These are phyloP conservation scores for Eulemur albifrons DNA, from an alignment of 2,797 vertebrate species.

Conservation along the genomic window DNA sequence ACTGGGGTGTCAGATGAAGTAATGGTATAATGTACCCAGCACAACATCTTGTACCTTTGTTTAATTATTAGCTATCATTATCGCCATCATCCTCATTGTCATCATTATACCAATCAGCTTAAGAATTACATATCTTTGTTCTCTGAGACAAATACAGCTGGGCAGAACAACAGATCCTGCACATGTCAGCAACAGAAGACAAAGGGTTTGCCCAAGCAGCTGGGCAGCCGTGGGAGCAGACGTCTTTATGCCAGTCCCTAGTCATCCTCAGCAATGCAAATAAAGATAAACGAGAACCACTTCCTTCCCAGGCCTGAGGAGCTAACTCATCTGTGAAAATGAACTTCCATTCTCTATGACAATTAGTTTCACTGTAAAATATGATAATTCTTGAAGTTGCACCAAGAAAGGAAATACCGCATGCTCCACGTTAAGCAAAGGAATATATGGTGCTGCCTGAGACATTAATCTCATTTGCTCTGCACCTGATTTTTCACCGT, in stretches of 20 bases:
- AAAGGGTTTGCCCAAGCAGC: background rate
- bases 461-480: conserved; percentile 74
- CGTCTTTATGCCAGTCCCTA: background rate
- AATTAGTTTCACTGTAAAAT: conserved; percentile 78
- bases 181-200: background rate
- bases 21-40: rapidly evolving
- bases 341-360: conserved; percentile 72
- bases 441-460: conserved; percentile 30
- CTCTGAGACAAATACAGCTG: background rate
- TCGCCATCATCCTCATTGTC: background rate
- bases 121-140: conserved; percentile 27
- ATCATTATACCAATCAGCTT: background rate
- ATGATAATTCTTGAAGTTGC: conserved; percentile 68
- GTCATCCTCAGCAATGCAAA: conserved; percentile 37
- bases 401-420: conserved; percentile 58
- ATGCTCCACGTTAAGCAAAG: conserved; percentile 42
- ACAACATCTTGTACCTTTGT: background rate
- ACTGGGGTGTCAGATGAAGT: background rate
- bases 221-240: background rate
- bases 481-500: conserved; percentile 67
- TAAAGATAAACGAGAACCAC: conserved; percentile 47
- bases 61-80: background rate
- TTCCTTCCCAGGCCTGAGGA: background rate
- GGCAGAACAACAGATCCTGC: background rate
- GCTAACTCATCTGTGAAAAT: conserved; percentile 62